A percentile compares a stretch with the other conserved stretches of the same genome.
Conservation (phyloP, 2,797 vertebrate species). For the Peromyscus nudipes region DNA sequence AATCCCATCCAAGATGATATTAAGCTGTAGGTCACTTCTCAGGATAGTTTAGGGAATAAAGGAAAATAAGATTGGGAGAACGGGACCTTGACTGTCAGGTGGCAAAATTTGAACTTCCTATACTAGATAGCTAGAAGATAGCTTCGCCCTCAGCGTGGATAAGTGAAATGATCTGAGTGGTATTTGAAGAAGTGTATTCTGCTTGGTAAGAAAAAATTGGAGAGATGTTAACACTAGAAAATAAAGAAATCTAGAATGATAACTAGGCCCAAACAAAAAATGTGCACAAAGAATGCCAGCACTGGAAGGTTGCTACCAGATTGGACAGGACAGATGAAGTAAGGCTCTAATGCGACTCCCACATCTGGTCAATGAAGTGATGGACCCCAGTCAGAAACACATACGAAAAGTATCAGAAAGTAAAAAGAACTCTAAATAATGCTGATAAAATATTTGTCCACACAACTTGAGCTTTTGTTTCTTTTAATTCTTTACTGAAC, state of each 20-base stretch:
- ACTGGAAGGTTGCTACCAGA: not conserved
- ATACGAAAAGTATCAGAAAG: not conserved
- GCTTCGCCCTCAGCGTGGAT: not conserved
- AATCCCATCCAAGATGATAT: not conserved
- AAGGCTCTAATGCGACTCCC: not conserved
- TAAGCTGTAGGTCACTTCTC: not conserved
- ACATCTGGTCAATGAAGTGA: not conserved
- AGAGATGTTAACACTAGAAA: not conserved
- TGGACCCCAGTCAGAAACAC: not conserved
- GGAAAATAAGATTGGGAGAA: not conserved
- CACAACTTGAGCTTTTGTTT: not conserved
- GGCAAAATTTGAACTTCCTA: not conserved
- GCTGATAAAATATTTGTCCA: conserved; percentile 19
- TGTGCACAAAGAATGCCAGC: not conserved
- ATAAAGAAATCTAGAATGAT: not conserved
- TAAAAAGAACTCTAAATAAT: conserved; percentile 43
- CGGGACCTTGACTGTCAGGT: not conserved
- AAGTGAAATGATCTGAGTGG: not conserved
- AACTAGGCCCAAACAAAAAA: not conserved
- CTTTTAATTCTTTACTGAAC: conserved; percentile 52
- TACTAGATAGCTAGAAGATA: not conserved
- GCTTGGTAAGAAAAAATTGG: not conserved
- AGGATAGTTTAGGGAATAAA: not conserved
- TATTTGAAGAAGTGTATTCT: not conserved
- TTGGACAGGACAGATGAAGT: not conserved